phyloP scores from a whole-genome alignment of 2,797 vertebrate genomes.

The Silurus lanzhouensis region DNA sequence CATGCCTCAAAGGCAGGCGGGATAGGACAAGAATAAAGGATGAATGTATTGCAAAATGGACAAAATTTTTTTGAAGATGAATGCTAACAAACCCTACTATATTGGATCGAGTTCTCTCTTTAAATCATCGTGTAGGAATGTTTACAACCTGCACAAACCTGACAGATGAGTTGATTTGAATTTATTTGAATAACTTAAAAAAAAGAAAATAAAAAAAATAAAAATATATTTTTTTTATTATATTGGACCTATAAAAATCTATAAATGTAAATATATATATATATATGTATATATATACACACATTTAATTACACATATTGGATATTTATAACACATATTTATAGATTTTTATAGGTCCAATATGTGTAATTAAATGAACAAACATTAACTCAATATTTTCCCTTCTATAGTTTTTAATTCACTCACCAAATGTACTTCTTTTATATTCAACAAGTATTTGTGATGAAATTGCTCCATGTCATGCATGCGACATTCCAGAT shows the following conservation, averaged over 20 bases:
- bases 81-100: background rate
- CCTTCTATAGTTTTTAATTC: background rate
- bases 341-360: too few species aligned
- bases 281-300: too few species aligned
- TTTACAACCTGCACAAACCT: background rate
- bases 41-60: slow-evolving; percentile 25
- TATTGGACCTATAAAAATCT: too few species aligned
- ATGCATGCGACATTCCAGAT: slow-evolving; percentile 48
- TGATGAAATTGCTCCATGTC: slow-evolving; percentile 45
- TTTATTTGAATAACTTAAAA: too few species aligned
- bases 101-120: background rate
- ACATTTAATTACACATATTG: too few species aligned
- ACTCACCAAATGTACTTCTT: background rate
- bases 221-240: too few species aligned
- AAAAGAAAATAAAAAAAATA: too few species aligned
- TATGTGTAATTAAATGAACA: too few species aligned
- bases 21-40: slow-evolving; percentile 45
- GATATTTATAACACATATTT: too few species aligned
- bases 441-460: slow-evolving; percentile 24
- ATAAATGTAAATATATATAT: too few species aligned
- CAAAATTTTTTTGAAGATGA: background rate
- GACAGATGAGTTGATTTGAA: too few species aligned
- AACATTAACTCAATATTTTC: background rate
- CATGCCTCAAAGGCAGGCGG: slow-evolving; percentile 74
- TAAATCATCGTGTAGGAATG: background rate